Evolutionary conservation across 2,113 vertebrate species (phyloP), one percentile per base, ranked within the genome.

Genomic region (Rhineura floridana): DNA sequence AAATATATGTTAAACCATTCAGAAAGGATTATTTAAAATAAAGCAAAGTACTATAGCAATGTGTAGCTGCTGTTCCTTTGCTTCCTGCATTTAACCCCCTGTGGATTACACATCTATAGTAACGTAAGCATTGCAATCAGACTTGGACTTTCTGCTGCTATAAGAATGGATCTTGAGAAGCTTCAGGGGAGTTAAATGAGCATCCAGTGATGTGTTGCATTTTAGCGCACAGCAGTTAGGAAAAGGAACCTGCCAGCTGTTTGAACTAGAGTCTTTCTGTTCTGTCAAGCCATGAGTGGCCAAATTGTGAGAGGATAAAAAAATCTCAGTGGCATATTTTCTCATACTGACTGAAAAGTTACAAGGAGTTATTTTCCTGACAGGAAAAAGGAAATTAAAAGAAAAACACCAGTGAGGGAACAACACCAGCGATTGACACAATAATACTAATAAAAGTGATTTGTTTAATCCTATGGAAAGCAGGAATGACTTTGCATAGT

Each of bases 221-320:
- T 86, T 86, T 28, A 67, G 44, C 62, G 11, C 46, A 52, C 62
- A 36, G n/a, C 63, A 52, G 62, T 13, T 50, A 79, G 85, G 63
- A 42, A 83, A n/a, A 83, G 15, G 46, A 79, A 86, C n/a, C 48
- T 67, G 85, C 75, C 85, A 67, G 36, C 85, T 50, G 12, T 79
- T 39, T 86, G 75, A 78, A 79, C 75, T 65, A 28, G 36, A 19
- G 62, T 48, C 36, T 86, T 79, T 86, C 75, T 79, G 44, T 52
- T 69, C 25, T 39, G 3, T 50, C 85, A 30, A 52, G 59, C 76
- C n/a, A 30, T 39, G n/a, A 79, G 42, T 48, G 46, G 36, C 17
- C 85, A 65, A 78, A 69, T 30, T 67, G 85, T 19, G 44, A 86
- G 48, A 48, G 48, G 77, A 86, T 77, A 79, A 79, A 79, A 79